Conservation (phyloP, 1,140 invertebrate genomes). For the Coptotermes formosanus region DNA sequence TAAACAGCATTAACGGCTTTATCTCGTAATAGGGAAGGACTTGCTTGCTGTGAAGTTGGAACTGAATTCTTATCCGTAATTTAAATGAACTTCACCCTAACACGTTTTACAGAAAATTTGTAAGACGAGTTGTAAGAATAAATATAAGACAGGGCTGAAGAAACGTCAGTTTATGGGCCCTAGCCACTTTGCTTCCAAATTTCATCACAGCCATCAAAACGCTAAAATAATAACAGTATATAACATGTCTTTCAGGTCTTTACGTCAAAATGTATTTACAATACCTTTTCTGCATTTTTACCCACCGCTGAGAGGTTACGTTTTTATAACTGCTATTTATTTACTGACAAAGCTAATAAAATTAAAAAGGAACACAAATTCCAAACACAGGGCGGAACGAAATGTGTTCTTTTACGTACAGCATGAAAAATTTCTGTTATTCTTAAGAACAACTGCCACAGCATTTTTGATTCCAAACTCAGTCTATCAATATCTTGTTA, state of each 20-base stretch:
- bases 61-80: too few species aligned
- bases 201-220: background rate
- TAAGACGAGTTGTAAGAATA: background rate
- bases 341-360: background rate
- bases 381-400: background rate
- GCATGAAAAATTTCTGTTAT: too few species aligned
- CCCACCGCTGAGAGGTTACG: background rate
- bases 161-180: background rate
- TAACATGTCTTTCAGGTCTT: background rate
- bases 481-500: too few species aligned
- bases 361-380: background rate
- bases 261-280: constrained; percentile 5
- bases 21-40: too few species aligned
- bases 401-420: background rate
- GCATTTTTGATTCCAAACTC: too few species aligned
- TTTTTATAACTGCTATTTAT: background rate
- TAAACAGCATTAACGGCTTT: too few species aligned
- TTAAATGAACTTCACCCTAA: too few species aligned
- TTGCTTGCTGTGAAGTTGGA: too few species aligned
- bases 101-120: too few species aligned
- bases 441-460: too few species aligned
- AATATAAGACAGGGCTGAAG: background rate
- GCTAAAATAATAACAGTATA: background rate
- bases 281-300: background rate
- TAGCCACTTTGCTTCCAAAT: background rate